These are phyloP conservation scores for Ostrea denselamellosa DNA, from an alignment of 1,140 invertebrate genomes.

Conservation along the genomic window DNA sequence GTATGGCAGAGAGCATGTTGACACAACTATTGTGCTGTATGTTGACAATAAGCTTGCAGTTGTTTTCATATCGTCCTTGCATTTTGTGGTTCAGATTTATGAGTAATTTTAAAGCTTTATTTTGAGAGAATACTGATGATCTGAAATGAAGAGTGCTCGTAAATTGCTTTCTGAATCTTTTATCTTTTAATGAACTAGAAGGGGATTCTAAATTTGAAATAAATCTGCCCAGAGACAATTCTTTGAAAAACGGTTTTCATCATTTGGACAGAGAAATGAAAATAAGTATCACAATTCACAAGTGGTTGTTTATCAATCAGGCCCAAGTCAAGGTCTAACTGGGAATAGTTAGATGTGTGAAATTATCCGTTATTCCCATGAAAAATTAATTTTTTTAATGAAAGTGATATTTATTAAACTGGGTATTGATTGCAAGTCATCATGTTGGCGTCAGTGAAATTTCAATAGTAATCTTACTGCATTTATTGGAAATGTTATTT, in stretches of 20 bases:
- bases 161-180: background rate
- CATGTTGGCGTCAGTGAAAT: background rate
- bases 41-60: background rate
- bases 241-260: background rate
- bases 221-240: background rate
- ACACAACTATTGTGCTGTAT: background rate
- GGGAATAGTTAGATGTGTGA: background rate
- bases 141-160: background rate
- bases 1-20: conserved; percentile 25
- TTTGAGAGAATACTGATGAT: background rate
- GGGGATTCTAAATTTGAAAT: conserved; percentile 11
- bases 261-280: background rate
- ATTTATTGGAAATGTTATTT: background rate
- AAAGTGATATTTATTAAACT: background rate
- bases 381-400: conserved; percentile 8
- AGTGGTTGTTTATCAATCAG: background rate
- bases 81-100: background rate
- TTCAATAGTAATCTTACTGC: background rate
- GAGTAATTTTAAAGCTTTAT: background rate
- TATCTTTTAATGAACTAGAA: background rate
- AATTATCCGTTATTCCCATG: background rate
- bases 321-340: background rate
- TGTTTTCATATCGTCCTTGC: background rate
- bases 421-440: background rate
- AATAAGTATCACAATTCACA: background rate